Base-by-base conservation (phyloP, 1,140 invertebrate species). In the Holotrichia oblita region DNA sequence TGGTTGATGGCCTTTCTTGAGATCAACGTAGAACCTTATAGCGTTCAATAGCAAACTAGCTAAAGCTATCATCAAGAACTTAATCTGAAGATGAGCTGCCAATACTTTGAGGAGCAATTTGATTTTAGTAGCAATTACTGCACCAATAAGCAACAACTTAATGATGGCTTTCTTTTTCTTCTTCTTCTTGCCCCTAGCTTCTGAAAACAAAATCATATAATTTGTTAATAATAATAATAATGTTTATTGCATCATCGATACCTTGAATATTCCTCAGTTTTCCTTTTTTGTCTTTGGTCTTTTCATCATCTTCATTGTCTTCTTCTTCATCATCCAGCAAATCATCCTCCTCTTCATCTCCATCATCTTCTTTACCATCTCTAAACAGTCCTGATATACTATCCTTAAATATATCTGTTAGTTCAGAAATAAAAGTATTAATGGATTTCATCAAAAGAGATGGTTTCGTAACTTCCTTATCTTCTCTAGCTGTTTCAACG, bases 41-140 rank as follows among this genome's bases (percentile, higher is more conserved):
- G 91, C 87, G 85, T 93, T 93, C 79, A 94, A 88, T 0, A 91
- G 83, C 34, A 94, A 84, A 20, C 91, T 91, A 14, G 92, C 85
- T 0, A 93, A 82, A 0, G 93, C 92, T 41, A 94, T 90, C 17
- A 91, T 86, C 87, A 93, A 93, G 89, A 94, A 93, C 86, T 94
- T 94, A 0, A 93, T 85, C 86, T 94, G 93, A 42, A 94, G 85
- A 83, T 93, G 92, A 10, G 92, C 91, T 0, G 92, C 92, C 8
- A 94, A 85, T 3, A 94, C 87, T 81, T 94, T 93, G 7, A 94
- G 87, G 9, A 94, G 79, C 0, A 93, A 86, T 40, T 90, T 90
- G n/a, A 94, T 89, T 84, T 94, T 94, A 2, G 91, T 90, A 81
- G 93, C 93, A 0, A 94, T 80, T 3, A 94, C 86, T 76, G 91